phyloP scores from a whole-genome alignment of 1,140 invertebrate species.

The Drosophila sp. region DNA sequence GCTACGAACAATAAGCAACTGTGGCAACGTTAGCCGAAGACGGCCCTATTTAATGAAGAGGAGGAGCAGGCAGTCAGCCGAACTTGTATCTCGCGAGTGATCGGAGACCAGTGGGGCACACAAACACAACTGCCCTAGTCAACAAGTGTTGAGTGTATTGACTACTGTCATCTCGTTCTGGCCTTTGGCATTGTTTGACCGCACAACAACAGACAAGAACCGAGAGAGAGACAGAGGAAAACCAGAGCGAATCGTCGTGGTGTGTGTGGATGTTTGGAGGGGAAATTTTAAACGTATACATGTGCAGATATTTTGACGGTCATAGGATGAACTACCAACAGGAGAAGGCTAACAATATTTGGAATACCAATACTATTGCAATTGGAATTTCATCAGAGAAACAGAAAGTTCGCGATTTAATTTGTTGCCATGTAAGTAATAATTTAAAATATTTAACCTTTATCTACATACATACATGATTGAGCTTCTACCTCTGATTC shows the following conservation, averaged over 20 bases:
- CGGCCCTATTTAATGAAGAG: not conserved
- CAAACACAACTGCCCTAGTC: slow-evolving; percentile 25
- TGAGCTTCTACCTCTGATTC: not conserved
- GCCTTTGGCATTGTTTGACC: not conserved
- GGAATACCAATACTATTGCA: slow-evolving; percentile 57
- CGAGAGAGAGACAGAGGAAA: not conserved
- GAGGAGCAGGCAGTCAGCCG: slow-evolving; percentile 5
- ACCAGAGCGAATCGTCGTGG: not conserved
- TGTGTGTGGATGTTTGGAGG: slow-evolving; percentile 28
- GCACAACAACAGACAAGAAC: not conserved
- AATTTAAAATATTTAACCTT: not conserved
- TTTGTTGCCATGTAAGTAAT: slow-evolving; percentile 2
- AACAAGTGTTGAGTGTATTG: slow-evolving; percentile 43
- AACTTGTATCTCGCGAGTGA: slow-evolving; percentile 4
- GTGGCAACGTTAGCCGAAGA: not conserved
- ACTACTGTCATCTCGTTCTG: slow-evolving; percentile 39
- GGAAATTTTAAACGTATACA: slow-evolving; percentile 49
- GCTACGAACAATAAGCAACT: slow-evolving; percentile 16
- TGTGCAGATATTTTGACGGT: slow-evolving; percentile 27
- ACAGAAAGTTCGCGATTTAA: slow-evolving; percentile 36
- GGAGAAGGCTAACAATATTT: slow-evolving; percentile 44
- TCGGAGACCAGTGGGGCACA: slow-evolving; percentile 16
- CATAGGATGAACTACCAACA: slow-evolving; percentile 43
- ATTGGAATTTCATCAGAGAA: slow-evolving; percentile 62
- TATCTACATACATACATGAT: not conserved